Base-by-base conservation (phyloP, 2,797 vertebrate genomes). In the Acanthornis magna region DNA sequence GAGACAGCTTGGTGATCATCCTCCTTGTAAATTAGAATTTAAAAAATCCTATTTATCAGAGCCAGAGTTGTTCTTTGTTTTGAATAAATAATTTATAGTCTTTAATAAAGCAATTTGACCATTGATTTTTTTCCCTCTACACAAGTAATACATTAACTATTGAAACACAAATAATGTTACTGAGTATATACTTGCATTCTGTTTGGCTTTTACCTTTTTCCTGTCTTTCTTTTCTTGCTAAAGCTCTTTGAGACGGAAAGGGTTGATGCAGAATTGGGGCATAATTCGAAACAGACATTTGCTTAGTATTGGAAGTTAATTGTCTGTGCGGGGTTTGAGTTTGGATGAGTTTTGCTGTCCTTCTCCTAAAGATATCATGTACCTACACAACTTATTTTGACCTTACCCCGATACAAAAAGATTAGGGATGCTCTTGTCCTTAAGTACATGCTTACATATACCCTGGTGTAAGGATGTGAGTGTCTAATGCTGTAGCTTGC, bases 281-380 rank as follows among this genome's bases (percentile, higher is more conserved):
- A 38, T 90, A 92, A 91, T 96, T 90, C 85, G 73, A 96, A 96
- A 73, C 71, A 94, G 80, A 22, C 60, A 32, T 79, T 84, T 75
- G 23, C 43, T 70, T 88, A 63, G 4, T 40, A 32, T 19, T 78
- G n/a, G 21, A 45, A 68, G 13, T 62, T 89, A 68, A 68, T 54
- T 54, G n/a, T 55, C n/a, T 50, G 10, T 20, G 45, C 19, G 40
- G 13, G 5, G 0, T 0, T 91, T 40, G 6, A 54, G 30, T 67
- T 81, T 89, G 42, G n/a, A 40, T 75, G 42, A 72, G 42, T 68
- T 65, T 81, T 85, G 13, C 32, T 72, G 40, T 65, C 61, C 11
- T 77, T 50, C 27, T 85, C 22, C 54, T 88, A 78, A 72, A 78
- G 40, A 50, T 34, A 78, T 30, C 26, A 16, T 5, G 6, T 13